phyloP scores from a whole-genome alignment of 2,888 invertebrate genomes.

The Byasa hedistus region DNA sequence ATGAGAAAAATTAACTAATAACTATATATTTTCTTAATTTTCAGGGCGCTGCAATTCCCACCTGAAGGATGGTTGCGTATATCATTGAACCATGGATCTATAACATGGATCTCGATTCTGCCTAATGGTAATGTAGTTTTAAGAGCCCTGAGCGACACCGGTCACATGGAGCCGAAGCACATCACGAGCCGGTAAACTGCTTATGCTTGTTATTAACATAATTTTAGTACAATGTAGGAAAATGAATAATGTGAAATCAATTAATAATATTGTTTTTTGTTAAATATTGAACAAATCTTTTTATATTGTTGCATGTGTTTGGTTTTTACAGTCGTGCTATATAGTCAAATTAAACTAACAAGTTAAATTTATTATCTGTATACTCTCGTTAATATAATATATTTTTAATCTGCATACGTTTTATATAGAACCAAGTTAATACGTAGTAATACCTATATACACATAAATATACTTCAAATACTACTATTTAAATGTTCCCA shows the following conservation, averaged over 20 bases:
- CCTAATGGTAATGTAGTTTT: conserved; percentile 93
- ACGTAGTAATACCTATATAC: neutral
- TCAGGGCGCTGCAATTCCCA: conserved; percentile 96
- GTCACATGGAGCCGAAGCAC: conserved; percentile 90
- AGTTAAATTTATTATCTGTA: conserved; percentile 2
- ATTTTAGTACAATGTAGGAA: conserved; percentile 16
- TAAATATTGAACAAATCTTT: neutral
- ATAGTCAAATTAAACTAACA: neutral
- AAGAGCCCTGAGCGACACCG: conserved; percentile 91
- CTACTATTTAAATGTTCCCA: neutral
- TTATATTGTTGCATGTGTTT: neutral
- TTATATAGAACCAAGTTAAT: neutral
- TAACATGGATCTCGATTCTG: conserved; percentile 93
- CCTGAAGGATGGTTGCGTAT: conserved; percentile 98
- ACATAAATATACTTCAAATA: neutral
- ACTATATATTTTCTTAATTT: conserved; percentile 35
- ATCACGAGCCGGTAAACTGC: conserved; percentile 82
- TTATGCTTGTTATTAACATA: conserved; percentile 27
- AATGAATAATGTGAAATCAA: neutral
- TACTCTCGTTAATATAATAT: neutral
- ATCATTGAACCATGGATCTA: conserved; percentile 93
- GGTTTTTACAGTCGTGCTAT: neutral
- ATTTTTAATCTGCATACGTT: neutral
- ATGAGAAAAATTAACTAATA: neutral
- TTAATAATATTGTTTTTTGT: neutral